Evolutionary conservation across 2,797 vertebrate species (phyloP), one percentile per base, ranked within the genome.

Genomic region (Premnoplex brunnescens): DNA sequence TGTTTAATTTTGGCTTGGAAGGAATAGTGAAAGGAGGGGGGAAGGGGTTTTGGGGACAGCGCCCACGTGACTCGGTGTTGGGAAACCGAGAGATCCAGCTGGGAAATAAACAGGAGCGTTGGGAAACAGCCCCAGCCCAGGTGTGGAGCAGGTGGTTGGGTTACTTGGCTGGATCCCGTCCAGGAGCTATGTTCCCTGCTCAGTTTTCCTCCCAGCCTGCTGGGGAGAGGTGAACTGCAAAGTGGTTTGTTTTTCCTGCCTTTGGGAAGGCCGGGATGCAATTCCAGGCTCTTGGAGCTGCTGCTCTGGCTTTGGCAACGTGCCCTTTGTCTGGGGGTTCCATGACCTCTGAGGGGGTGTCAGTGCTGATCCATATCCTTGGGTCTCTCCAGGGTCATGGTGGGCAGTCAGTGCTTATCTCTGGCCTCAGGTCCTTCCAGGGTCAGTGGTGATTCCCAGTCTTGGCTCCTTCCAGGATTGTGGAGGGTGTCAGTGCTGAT

Each of bases 91-190:
- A 7, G 6, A 20, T 21, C 3, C 26, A 8, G 72, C 81, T 5
- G 83, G 93, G 94, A 15, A 44, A 80, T 63, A 71, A 95, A 95
- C 97, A 79, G 75, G 26, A 78, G 60, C 26, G 12, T 96, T 96
- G 96, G 95, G 95, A 91, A 94, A 93, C 60, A 93, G 96, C 91
- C 72, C 30, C 16, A 39, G 51, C 93, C 95, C 87, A 76, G 91
- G 89, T 74, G 92, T 84, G 78, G 71, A 32, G 89, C 75, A 43
- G 91, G 86, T 14, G 94, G 94, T 91, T 92, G 95, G 96, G 93
- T 94, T 88, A 32, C 94, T 54, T 8, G 54, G 83, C 89, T 96
- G 95, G 91, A 96, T 64, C 76, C 67, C 13, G 23, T 94, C 96
- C 94, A 95, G 91, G 9, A 62, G 17, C 4, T 14, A 21, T 78